Evolutionary conservation across 1,140 invertebrate genomes (phyloP), one percentile per base, ranked within the genome.

Genomic region (Drosophila asahinai): DNA sequence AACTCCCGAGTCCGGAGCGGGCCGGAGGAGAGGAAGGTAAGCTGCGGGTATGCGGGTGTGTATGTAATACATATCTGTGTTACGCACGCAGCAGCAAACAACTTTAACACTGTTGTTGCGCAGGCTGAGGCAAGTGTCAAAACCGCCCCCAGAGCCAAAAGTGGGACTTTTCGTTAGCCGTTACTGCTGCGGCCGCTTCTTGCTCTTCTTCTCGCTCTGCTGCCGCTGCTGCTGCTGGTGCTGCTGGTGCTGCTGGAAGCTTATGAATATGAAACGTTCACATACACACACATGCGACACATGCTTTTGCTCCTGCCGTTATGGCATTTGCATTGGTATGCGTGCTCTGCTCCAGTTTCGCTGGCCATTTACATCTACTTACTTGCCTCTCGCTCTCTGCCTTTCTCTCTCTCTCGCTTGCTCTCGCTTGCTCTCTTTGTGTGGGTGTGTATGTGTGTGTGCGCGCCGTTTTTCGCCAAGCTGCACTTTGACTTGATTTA

Each of bases 41-140:
- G 65, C 84, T 45, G 52, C 17, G 14, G 48, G 30, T 43, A 19
- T 68, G 51, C 57, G 25, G 60, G 25, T 71, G 17, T 58, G 61
- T 77, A 49, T 52, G 45, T 71, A 51, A 58, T 64, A 57, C 54
- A 57, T 57, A 47, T 71, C 68, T 68, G 78, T 86, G 79, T 71
- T 87, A 87, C 83, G 83, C 83, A 86, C 83, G 84, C 83, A 82
- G 78, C 70, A 86, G 83, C 83, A 86, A 86, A 82, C 71, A 86
- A 86, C 83, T 86, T 87, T 80, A 86, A 82, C 81, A 81, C 60
- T 82, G 72, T 63, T 87, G 67, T 81, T 87, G 83, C 67, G 83
- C 83, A 77, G 57, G 75, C 74, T 60, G 66, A 43, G 80, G 65
- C 78, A 89, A 89, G 84, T 81, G 84, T 89, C 67, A 81, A 89